These are phyloP conservation scores for Apotomis betuletana DNA, from an alignment of 2,888 invertebrate species.

Conservation along the genomic window DNA sequence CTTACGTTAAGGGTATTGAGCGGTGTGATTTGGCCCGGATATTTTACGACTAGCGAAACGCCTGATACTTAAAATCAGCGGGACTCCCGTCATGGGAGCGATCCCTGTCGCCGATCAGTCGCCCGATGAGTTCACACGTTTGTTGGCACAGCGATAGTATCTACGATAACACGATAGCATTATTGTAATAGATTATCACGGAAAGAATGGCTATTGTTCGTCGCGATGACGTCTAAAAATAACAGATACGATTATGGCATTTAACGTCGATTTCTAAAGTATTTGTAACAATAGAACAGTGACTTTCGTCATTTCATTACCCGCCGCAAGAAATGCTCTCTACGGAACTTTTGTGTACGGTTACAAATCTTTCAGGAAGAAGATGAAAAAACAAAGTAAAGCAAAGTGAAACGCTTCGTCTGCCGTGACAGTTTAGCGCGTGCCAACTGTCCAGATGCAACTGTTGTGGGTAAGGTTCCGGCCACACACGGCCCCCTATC, in stretches of 20 bases:
- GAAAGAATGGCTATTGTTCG: slow-evolving; percentile 39
- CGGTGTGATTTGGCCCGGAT: slow-evolving; percentile 18
- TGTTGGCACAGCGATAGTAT: slow-evolving; percentile 27
- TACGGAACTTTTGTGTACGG: not conserved
- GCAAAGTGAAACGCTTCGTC: slow-evolving; percentile 15
- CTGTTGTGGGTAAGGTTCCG: slow-evolving; percentile 32
- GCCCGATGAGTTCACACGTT: slow-evolving; percentile 28
- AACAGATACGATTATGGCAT: slow-evolving; percentile 31
- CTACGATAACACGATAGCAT: slow-evolving; percentile 18
- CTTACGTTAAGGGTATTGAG: not conserved
- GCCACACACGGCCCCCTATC: slow-evolving; percentile 13
- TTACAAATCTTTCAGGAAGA: slow-evolving; percentile 5
- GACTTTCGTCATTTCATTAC: slow-evolving; percentile 20
- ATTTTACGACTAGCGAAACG: slow-evolving; percentile 41
- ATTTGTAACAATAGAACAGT: slow-evolving; percentile 19
- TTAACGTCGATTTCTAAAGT: slow-evolving; percentile 39
- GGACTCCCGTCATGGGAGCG: slow-evolving; percentile 1
- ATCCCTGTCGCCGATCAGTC: not conserved
- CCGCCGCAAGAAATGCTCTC: not conserved
- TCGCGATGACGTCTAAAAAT: slow-evolving; percentile 23
- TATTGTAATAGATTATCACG: slow-evolving; percentile 37
- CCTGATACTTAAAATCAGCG: slow-evolving; percentile 3
- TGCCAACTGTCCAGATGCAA: slow-evolving; percentile 30
- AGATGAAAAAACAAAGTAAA: slow-evolving; percentile 8
- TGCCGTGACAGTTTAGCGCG: slow-evolving; percentile 28